These are phyloP conservation scores for Anniella stebbinsi DNA, from an alignment of 2,797 vertebrate species.

Conservation along the genomic window DNA sequence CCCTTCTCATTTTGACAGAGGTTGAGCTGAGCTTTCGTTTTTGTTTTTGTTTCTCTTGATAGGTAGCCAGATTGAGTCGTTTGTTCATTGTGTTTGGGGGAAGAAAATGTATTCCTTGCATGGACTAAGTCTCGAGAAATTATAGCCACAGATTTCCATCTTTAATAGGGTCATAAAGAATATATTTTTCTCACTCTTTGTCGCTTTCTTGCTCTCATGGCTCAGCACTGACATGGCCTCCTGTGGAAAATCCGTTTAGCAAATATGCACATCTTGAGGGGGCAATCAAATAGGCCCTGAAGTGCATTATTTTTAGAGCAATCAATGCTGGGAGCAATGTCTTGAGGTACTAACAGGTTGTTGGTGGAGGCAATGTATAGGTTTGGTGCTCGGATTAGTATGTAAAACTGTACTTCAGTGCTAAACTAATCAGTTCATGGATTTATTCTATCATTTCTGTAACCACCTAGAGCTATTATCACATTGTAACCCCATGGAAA, in stretches of 20 bases:
- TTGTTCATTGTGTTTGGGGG: constrained; percentile 56
- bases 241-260: constrained; percentile 58
- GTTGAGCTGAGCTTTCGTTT: constrained; percentile 45
- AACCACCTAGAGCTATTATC: background rate
- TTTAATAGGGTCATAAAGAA: constrained; percentile 64
- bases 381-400: constrained; percentile 39
- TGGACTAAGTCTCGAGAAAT: constrained; percentile 62
- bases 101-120: constrained; percentile 61
- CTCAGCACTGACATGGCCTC: constrained; percentile 30
- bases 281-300: constrained; percentile 57
- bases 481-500: background rate
- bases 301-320: constrained; percentile 64
- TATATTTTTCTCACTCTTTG: constrained; percentile 37
- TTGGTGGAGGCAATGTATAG: constrained; percentile 25
- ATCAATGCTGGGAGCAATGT: constrained; percentile 49
- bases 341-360: constrained; percentile 45
- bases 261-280: constrained; percentile 58
- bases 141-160: constrained; percentile 59
- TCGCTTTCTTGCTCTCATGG: constrained; percentile 28
- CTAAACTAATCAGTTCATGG: constrained; percentile 34
- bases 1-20: background rate
- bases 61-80: constrained; percentile 41
- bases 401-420: constrained; percentile 41
- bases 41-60: constrained; percentile 41
- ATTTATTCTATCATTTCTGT: background rate